phyloP scores from a whole-genome alignment of 2,113 vertebrate species.

The Origma solitaria region DNA sequence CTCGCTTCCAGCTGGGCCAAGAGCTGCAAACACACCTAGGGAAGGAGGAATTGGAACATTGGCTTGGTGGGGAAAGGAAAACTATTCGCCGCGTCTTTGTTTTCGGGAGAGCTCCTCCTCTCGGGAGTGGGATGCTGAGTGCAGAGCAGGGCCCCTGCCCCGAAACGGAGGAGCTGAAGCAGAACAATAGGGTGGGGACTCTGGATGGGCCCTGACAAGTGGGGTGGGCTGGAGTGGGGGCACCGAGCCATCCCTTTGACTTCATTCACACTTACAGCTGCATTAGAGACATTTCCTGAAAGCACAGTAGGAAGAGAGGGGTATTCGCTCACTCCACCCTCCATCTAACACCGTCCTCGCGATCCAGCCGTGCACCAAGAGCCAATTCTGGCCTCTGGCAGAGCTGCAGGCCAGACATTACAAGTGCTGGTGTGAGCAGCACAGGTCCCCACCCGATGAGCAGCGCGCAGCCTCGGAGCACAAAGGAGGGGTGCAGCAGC shows the following conservation, averaged over 20 bases:
- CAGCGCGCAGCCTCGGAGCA: slow-evolving; percentile 49
- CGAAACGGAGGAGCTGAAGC: slow-evolving; percentile 52
- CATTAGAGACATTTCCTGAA: slow-evolving; percentile 71
- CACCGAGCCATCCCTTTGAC: slow-evolving; percentile 67
- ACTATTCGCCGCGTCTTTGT: slow-evolving; percentile 32
- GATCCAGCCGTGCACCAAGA: slow-evolving; percentile 58
- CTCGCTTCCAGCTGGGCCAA: not conserved
- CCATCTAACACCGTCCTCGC: slow-evolving; percentile 47
- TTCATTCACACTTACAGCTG: slow-evolving; percentile 70
- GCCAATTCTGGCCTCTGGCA: slow-evolving; percentile 72
- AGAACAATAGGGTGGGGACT: slow-evolving; percentile 70
- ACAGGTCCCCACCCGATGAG: slow-evolving; percentile 69
- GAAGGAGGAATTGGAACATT: not conserved
- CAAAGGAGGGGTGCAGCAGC: slow-evolving; percentile 16
- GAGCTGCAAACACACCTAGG: slow-evolving; percentile 39
- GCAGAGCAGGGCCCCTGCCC: slow-evolving; percentile 50
- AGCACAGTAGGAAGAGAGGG: slow-evolving; percentile 73
- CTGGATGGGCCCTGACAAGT: slow-evolving; percentile 42
- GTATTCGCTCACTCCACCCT: slow-evolving; percentile 73
- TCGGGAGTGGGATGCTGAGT: slow-evolving; percentile 28
- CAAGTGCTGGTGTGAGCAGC: slow-evolving; percentile 68
- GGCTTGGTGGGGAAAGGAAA: slow-evolving; percentile 12
- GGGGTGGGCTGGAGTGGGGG: slow-evolving; percentile 1
- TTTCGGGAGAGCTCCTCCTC: slow-evolving; percentile 54
- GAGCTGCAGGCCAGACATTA: slow-evolving; percentile 74